Conservation (phyloP, 1,140 invertebrate species). For the Drosophila santomea region DNA sequence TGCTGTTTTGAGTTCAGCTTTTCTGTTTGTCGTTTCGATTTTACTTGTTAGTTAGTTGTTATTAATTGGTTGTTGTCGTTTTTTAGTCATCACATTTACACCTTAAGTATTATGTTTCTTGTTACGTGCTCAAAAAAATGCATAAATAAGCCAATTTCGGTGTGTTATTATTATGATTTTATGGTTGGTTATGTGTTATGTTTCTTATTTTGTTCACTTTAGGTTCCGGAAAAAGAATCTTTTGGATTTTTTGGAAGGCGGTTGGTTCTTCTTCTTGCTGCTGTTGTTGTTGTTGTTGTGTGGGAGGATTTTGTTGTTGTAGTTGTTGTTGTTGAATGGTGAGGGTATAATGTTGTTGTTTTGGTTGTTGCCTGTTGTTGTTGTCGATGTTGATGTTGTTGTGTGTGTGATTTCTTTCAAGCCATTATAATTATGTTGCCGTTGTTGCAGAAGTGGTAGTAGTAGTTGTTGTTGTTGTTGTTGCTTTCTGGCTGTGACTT, state of each 20-base stretch:
- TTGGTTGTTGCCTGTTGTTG: constrained; percentile 2
- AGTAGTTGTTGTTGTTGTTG: constrained; percentile 1
- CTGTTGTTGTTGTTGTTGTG: constrained; percentile 22
- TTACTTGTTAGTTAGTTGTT: neutral
- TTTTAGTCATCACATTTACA: constrained; percentile 36
- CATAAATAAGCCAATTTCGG: constrained; percentile 59
- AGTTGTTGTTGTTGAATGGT: constrained; percentile 21
- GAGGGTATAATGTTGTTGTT: constrained; percentile 14
- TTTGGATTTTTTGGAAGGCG: neutral
- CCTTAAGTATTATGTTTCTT: constrained; percentile 37
- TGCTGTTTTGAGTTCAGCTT: too few species aligned
- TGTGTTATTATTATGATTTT: constrained; percentile 3
- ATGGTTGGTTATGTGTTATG: constrained; percentile 15
- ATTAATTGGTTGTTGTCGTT: constrained; percentile 1
- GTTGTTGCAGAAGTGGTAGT: neutral
- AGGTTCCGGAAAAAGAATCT: constrained; percentile 9
- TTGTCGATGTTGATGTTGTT: constrained; percentile 4
- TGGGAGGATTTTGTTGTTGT: neutral
- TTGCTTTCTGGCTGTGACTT: constrained; percentile 40
- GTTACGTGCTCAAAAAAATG: constrained; percentile 78
- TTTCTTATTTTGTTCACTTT: constrained; percentile 5
- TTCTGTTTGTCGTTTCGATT: constrained; percentile 4
- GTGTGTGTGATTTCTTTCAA: constrained; percentile 16
- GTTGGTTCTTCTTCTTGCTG: constrained; percentile 8
- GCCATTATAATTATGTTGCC: constrained; percentile 20